Conservation (phyloP, 2,888 invertebrate genomes). For the Monopis laevigella region DNA sequence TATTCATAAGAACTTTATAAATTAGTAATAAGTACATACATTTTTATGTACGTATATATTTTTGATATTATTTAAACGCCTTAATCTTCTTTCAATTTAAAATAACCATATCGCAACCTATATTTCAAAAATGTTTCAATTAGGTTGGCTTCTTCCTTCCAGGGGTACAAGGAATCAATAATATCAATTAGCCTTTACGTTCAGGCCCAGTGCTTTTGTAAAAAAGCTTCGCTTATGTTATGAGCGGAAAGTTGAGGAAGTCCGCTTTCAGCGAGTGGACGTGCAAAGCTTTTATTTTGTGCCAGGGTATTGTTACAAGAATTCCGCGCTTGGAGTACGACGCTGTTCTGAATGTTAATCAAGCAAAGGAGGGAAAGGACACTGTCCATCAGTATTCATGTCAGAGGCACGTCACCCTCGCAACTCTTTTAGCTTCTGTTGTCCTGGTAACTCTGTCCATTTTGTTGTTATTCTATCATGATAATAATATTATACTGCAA, state of each 20-base stretch:
- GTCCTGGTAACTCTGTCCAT: slow-evolving; percentile 5
- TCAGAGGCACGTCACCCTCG: slow-evolving; percentile 41
- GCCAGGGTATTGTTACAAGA: slow-evolving; percentile 52
- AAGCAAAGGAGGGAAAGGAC: slow-evolving; percentile 41
- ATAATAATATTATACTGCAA: too few relatives aligned
- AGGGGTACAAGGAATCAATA: too few relatives aligned
- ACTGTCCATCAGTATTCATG: slow-evolving; percentile 55
- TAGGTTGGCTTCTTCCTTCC: too few relatives aligned
- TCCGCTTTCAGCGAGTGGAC: slow-evolving; percentile 50
- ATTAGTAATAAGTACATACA: too few relatives aligned
- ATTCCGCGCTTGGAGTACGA: slow-evolving; percentile 44
- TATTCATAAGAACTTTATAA: too few relatives aligned
- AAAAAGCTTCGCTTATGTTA: slow-evolving; percentile 7
- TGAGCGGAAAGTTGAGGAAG: slow-evolving; percentile 33
- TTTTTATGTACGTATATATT: too few relatives aligned
- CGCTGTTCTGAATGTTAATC: slow-evolving; percentile 57
- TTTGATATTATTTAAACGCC: too few relatives aligned
- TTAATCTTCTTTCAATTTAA: too few relatives aligned
- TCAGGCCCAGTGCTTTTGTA: too few relatives aligned
- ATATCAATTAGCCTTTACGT: slow-evolving; percentile 4
- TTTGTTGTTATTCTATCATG: slow-evolving; percentile 4
- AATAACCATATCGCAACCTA: too few relatives aligned
- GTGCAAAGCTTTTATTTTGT: slow-evolving; percentile 61
- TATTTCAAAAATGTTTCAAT: too few relatives aligned
- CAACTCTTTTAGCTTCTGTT: slow-evolving; percentile 36